A percentile compares a stretch with the other conserved stretches of the same genome.
These are phyloP conservation scores for Mus caroli DNA, from an alignment of 2,797 vertebrate genomes.

Conservation along the genomic window DNA sequence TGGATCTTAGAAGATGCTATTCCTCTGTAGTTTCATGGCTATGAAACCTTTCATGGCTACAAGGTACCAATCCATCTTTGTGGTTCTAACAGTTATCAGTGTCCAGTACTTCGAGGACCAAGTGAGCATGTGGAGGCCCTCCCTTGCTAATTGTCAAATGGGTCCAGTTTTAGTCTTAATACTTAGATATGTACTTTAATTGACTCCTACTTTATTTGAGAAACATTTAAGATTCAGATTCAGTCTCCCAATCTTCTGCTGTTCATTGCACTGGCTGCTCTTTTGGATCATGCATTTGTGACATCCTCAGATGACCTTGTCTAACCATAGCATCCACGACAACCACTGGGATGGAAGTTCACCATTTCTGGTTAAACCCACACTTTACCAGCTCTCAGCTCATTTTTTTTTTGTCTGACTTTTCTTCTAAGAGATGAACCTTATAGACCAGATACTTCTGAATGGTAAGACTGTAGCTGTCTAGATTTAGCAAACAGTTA, in stretches of 20 bases:
- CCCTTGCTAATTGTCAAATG: background rate
- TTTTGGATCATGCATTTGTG: background rate
- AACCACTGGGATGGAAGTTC: background rate
- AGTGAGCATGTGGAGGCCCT: background rate
- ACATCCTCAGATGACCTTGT: background rate
- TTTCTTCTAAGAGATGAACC: background rate
- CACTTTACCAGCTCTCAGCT: background rate
- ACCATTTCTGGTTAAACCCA: background rate
- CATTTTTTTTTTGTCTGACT: background rate
- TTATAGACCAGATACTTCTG: background rate
- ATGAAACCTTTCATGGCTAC: background rate
- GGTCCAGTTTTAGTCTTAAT: background rate
- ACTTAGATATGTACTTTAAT: background rate
- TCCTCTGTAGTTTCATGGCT: background rate
- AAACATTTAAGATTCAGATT: background rate
- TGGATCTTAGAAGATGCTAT: background rate
- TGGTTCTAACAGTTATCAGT: background rate
- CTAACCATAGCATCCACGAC: background rate
- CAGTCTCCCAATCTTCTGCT: background rate
- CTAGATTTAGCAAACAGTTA: background rate
- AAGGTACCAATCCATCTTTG: background rate
- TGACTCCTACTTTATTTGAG: background rate
- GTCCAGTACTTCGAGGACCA: background rate
- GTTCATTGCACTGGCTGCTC: background rate
- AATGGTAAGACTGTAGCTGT: background rate